A percentile compares a stretch with the other conserved stretches of the same genome.
Conservation (phyloP, 2,113 vertebrate species). For the Cyphomyrus discorhynchus region DNA sequence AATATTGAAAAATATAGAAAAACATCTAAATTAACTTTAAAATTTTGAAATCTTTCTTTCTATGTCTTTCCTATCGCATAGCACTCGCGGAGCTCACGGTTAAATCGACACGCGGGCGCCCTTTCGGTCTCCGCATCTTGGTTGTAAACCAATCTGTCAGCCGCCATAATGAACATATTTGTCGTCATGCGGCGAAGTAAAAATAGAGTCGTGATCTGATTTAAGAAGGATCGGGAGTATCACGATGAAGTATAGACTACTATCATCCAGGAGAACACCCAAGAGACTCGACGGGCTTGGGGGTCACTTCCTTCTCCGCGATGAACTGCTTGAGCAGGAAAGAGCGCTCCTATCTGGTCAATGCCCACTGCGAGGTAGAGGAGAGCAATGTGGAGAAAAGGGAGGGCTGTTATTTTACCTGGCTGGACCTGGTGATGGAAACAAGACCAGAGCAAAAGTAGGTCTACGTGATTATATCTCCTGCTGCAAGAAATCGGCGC, state of each 20-base stretch:
- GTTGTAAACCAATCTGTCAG: constrained; percentile 28
- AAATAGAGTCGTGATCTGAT: constrained; percentile 38
- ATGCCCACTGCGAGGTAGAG: constrained; percentile 51
- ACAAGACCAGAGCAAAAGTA: constrained; percentile 54
- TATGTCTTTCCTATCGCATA: neutral
- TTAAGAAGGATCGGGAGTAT: constrained; percentile 27
- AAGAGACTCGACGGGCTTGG: neutral
- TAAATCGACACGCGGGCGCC: constrained; percentile 16
- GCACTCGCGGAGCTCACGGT: neutral
- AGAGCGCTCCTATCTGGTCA: constrained; percentile 45
- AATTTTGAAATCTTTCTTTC: neutral
- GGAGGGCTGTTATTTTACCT: constrained; percentile 50
- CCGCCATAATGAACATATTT: constrained; percentile 21
- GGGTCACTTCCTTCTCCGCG: neutral
- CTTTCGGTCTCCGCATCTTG: constrained; percentile 21
- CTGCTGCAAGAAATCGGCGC: neutral
- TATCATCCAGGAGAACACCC: neutral
- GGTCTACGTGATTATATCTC: neutral
- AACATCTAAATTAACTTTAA: neutral
- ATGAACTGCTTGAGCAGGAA: constrained; percentile 55
- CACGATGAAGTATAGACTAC: neutral
- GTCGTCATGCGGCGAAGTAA: constrained; percentile 27
- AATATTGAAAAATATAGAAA: too few relatives aligned
- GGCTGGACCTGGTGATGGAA: constrained; percentile 56
- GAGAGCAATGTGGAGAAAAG: constrained; percentile 48